Evolutionary conservation across 2,888 invertebrate genomes (phyloP), one percentile per base, ranked within the genome.

Genomic region (Diarsia brunnea): DNA sequence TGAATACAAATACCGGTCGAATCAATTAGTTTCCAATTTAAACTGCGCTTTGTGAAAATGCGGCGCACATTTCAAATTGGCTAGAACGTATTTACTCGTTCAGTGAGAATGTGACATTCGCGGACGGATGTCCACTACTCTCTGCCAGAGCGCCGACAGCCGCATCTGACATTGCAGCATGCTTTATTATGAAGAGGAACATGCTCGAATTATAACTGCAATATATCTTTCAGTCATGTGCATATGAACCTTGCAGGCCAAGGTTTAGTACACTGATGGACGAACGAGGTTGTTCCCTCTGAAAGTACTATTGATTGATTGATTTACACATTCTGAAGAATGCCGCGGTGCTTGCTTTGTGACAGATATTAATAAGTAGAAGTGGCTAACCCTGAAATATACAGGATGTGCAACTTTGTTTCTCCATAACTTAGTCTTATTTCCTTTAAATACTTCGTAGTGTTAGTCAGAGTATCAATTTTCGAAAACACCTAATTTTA

Each of bases 161-260:
- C 78, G 75, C 84, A 89, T 86, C 85, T 90, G 91, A 91, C 90
- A 91, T 90, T 90, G 89, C 86, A 88, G 86, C 88, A 82, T 86
- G 89, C 89, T 91, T 90, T 91, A 92, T 92, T 89, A 89, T 90
- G 83, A 87, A 84, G 88, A 90, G 86, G 88, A 89, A 90, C 89
- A 80, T 74, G 80, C 83, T 84, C 82, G 70, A 92, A 91, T 92
- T 91, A 91, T 92, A 90, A 87, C 85, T 87, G 84, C 84, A 91
- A 90, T 93, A 91, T 90, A 90, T 93, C 92, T 91, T 86, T 92
- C 89, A 88, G 87, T 86, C 77, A 81, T 82, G 82, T 89, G 89
- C 89, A 91, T 89, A 84, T 82, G 89, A 92, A 92, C 90, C 90
- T 90, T 85, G 88, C 87, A 81, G 90, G 92, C 92, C 94, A 94